Evolutionary conservation across 2,888 invertebrate genomes (phyloP).

Genomic region (Unio pictorum): DNA sequence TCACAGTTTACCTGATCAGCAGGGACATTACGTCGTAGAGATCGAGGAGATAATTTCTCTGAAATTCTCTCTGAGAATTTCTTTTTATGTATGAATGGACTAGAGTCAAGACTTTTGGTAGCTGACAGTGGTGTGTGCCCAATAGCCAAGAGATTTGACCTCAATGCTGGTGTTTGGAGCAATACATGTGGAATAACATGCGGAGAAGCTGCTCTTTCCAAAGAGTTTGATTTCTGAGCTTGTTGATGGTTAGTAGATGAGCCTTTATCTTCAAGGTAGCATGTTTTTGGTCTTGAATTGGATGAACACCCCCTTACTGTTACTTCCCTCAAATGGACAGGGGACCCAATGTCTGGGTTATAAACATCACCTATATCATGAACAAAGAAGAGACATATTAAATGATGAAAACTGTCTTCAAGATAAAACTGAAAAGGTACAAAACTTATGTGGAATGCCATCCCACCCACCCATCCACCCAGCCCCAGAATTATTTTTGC

Average conservation of each 20-base stretch:
- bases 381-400: background rate
- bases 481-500: too few species aligned
- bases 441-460: too few species aligned
- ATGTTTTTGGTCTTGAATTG: too few species aligned
- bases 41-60: constrained; percentile 27
- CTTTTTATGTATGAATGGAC: background rate
- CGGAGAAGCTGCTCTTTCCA: too few species aligned
- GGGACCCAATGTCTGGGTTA: constrained; percentile 9
- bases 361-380: constrained; percentile 26
- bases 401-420: background rate
- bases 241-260: too few species aligned
- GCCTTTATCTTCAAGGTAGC: too few species aligned
- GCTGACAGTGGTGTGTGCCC: background rate
- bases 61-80: constrained; percentile 2
- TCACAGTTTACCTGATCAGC: constrained; percentile 22
- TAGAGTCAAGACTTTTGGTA: constrained; percentile 6
- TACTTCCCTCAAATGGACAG: constrained; percentile 10
- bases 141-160: too few species aligned
- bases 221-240: too few species aligned
- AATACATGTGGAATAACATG: too few species aligned
- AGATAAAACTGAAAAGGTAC: too few species aligned
- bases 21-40: constrained; percentile 27
- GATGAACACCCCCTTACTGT: background rate
- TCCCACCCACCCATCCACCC: too few species aligned
- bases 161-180: too few species aligned